Percentiles rank a stretch among this genome's conserved stretches.
These are phyloP conservation scores for Sebastiscus albofasciatus DNA, from an alignment of 2,797 vertebrate genomes.

Conservation along the genomic window DNA sequence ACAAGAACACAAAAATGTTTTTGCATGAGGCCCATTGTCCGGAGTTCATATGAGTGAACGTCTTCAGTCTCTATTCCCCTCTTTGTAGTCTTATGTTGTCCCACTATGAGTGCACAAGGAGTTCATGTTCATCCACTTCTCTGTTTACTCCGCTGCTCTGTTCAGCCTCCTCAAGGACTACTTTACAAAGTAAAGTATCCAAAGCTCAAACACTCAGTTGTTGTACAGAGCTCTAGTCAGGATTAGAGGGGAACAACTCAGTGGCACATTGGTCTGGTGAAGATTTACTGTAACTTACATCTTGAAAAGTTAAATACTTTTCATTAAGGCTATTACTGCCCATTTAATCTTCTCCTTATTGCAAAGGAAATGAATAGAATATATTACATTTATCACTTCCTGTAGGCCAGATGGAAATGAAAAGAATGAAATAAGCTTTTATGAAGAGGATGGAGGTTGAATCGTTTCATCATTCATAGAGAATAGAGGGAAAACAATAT, in stretches of 20 bases:
- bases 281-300: background rate
- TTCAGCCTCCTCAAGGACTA: background rate
- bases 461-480: background rate
- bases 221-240: background rate
- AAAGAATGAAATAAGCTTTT: background rate
- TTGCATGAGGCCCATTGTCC: too few species aligned
- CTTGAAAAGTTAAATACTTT: background rate
- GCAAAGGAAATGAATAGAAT: background rate
- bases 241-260: background rate
- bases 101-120: background rate
- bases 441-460: background rate
- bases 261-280: background rate
- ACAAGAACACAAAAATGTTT: too few species aligned
- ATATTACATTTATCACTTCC: background rate
- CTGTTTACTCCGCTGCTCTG: background rate
- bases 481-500: background rate
- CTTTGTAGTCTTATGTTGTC: background rate
- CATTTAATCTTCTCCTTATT: background rate
- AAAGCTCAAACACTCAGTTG: constrained; percentile 1
- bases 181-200: constrained; percentile 10
- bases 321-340: background rate
- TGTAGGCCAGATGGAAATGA: background rate
- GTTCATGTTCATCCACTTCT: background rate
- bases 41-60: too few species aligned
- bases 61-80: background rate